Percentiles rank a stretch among this genome's conserved stretches.
Conservation (phyloP, 2,888 invertebrate species). For the Hypomecis atomaria region DNA sequence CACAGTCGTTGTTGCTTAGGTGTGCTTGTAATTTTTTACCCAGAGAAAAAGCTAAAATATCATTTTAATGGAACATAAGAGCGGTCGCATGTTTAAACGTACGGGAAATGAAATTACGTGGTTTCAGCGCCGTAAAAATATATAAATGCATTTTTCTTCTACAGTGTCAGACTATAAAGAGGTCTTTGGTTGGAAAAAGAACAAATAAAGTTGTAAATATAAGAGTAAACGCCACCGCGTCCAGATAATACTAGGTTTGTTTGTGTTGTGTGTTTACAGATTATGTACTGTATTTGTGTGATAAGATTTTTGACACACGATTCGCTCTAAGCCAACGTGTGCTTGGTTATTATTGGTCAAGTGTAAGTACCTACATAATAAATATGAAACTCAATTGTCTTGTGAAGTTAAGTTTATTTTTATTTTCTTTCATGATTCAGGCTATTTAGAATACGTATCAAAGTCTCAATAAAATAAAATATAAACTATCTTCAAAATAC, state of each 20-base stretch:
- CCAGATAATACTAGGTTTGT: constrained; percentile 21
- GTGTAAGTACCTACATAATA: constrained; percentile 1
- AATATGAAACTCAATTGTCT: not conserved
- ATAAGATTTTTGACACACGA: constrained; percentile 29
- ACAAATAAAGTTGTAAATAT: constrained; percentile 3
- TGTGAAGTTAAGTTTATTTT: not conserved
- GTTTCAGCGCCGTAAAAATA: constrained; percentile 37
- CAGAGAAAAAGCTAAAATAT: constrained; percentile 34
- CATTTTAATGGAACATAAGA: constrained; percentile 28
- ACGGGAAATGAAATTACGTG: constrained; percentile 44
- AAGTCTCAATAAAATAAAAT: too few relatives aligned
- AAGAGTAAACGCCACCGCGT: not conserved
- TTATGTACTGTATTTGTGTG: constrained; percentile 29
- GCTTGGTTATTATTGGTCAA: constrained; percentile 10
- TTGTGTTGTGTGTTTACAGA: constrained; percentile 17
- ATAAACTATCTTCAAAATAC: too few relatives aligned
- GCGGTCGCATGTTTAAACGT: constrained; percentile 39
- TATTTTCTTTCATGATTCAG: too few relatives aligned
- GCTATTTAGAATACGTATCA: too few relatives aligned
- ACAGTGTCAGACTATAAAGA: constrained; percentile 31
- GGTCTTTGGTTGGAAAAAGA: constrained; percentile 23
- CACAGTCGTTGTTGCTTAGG: constrained; percentile 1
- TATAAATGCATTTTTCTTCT: constrained; percentile 39
- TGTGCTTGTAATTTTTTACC: constrained; percentile 13
- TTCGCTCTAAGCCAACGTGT: constrained; percentile 5